These are phyloP conservation scores for Lagenorhynchus albirostris DNA, from an alignment of 2,113 vertebrate genomes.

Conservation along the genomic window DNA sequence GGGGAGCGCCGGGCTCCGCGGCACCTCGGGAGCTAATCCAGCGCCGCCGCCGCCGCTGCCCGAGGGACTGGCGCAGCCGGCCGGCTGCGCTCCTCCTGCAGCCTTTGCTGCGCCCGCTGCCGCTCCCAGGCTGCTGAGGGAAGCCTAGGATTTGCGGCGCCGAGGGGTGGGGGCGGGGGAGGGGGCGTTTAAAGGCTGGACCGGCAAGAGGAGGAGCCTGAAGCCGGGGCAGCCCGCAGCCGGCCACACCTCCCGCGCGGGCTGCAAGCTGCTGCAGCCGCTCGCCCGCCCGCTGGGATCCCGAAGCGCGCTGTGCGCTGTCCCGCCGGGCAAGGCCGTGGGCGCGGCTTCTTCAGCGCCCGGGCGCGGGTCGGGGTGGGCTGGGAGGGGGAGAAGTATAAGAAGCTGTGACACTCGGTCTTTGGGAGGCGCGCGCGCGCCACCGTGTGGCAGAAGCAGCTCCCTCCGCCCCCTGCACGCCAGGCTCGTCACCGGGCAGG, in stretches of 20 bases:
- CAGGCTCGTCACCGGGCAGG: background rate
- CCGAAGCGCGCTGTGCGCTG: background rate
- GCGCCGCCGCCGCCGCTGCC: background rate
- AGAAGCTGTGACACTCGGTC: background rate
- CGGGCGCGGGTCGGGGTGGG: background rate
- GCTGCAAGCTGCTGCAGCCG: background rate
- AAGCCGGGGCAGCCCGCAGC: constrained; percentile 10
- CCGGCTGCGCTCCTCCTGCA: background rate
- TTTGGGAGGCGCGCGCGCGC: constrained; percentile 58
- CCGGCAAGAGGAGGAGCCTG: constrained; percentile 36
- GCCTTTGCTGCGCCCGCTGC: background rate
- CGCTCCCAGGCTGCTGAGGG: background rate
- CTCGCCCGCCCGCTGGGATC: background rate
- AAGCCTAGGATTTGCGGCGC: background rate
- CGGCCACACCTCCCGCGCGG: constrained; percentile 65
- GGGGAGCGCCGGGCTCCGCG: background rate
- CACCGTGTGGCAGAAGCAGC: constrained; percentile 47
- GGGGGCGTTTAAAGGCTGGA: background rate
- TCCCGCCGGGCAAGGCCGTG: background rate
- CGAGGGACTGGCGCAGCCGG: background rate
- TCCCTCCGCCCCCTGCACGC: background rate
- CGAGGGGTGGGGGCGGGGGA: background rate
- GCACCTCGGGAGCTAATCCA: background rate
- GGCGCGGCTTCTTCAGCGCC: background rate
- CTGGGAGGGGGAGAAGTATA: background rate